Conservation (phyloP, 2,888 invertebrate genomes). For the Merodon equestris region DNA sequence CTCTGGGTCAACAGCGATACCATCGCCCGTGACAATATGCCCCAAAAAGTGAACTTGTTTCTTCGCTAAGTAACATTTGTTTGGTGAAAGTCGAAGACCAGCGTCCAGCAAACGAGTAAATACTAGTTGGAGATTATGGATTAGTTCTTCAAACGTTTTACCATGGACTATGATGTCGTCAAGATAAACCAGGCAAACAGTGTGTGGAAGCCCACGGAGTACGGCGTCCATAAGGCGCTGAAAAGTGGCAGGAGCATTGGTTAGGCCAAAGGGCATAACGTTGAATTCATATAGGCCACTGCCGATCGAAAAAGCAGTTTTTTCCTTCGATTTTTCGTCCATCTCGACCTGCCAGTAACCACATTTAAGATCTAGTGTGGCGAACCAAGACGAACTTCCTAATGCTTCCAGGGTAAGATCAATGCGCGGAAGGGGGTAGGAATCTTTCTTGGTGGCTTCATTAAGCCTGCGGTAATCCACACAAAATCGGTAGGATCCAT, state of each 20-base stretch:
- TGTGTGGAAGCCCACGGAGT: conserved; percentile 9
- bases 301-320: too few relatives aligned
- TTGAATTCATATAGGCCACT: too few relatives aligned
- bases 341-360: too few relatives aligned
- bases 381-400: conserved; percentile 39
- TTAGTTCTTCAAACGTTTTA: not conserved
- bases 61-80: too few relatives aligned
- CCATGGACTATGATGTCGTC: conserved; percentile 26
- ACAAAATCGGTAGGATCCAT: conserved; percentile 4
- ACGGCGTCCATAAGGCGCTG: conserved; percentile 28
- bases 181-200: conserved; percentile 59
- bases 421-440: too few relatives aligned
- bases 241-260: conserved; percentile 10
- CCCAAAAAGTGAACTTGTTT: too few relatives aligned
- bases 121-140: conserved; percentile 4
- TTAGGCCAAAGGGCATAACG: too few relatives aligned
- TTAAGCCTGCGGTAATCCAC: conserved; percentile 31
- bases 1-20: too few relatives aligned
- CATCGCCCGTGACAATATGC: too few relatives aligned
- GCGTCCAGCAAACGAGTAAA: too few relatives aligned
- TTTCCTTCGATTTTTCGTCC: too few relatives aligned
- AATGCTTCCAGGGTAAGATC: conserved; percentile 32
- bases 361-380: conserved; percentile 28
- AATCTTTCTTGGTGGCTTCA: conserved; percentile 35
- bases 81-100: too few relatives aligned